Evolutionary conservation across 2,888 invertebrate species (phyloP).

Genomic region (Thymelicus lineola): DNA sequence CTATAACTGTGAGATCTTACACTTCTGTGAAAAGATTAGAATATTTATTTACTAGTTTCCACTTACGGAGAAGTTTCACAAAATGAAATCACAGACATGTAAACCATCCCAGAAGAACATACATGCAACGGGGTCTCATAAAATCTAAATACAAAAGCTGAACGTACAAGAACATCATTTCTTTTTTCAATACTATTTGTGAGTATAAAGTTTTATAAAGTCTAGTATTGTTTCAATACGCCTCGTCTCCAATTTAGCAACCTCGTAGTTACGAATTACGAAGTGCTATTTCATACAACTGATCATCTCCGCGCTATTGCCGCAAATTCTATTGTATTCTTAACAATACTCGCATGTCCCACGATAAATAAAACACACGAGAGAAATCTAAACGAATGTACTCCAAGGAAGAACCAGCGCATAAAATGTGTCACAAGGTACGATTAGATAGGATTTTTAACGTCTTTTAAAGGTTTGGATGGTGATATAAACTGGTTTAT

Average conservation of each 20-base stretch:
- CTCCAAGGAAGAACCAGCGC: neutral
- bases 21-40: too few species aligned
- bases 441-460: conserved; percentile 9
- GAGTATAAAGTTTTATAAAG: neutral
- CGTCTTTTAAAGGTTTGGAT: neutral
- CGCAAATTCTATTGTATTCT: conserved; percentile 27
- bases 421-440: conserved; percentile 9
- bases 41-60: too few species aligned
- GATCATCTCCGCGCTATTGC: neutral
- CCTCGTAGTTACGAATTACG: neutral
- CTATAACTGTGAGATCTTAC: too few species aligned
- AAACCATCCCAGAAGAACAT: too few species aligned
- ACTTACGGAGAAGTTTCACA: too few species aligned
- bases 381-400: conserved; percentile 19
- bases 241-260: conserved; percentile 9
- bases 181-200: too few species aligned
- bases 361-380: conserved; percentile 21
- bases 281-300: conserved; percentile 8
- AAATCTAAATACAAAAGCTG: too few species aligned
- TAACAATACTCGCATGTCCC: conserved; percentile 21
- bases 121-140: too few species aligned
- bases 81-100: too few species aligned
- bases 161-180: too few species aligned
- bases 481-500: neutral
- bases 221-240: neutral